Evolutionary conservation across 1,140 invertebrate species (phyloP), one percentile per base, ranked within the genome.

Genomic region (Samia ricini): DNA sequence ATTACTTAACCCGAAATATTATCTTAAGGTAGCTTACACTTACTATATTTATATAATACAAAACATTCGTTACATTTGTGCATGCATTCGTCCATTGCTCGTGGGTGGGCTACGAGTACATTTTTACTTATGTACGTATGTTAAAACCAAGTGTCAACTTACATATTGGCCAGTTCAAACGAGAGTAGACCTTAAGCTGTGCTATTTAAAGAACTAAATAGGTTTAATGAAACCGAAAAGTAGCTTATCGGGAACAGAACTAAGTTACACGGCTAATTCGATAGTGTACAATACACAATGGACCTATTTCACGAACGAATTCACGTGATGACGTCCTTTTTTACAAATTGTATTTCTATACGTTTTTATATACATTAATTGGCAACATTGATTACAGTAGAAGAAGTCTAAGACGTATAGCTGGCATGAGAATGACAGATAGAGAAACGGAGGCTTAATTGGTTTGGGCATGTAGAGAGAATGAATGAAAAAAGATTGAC

Each of bases 281-380:
- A 74, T 79, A 72, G 77, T 66, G 70, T 79, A 73, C 63, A 69
- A 71, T 58, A 56, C 73, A 88, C 85, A 88, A 88, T 88, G 80
- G 76, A 63, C 75, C 76, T 82, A 85, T 85, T 88, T 85, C 85
- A 88, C 81, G 85, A 79, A 57, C 77, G 76, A 73, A 74, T 83
- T 79, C 63, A 77, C 76, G 81, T 85, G 78, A 74, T 79, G 73
- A 66, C 76, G 68, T 69, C 71, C 73, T 74, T 71, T 61, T 72
- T 72, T 72, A 63, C 19, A 10, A 29, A 4, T 29, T 15, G 18
- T 20, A 26, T 26, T 24, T 20, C 18, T n/a, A 56, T 56, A 33
- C 15, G 19, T 49, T 26, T 52, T n/a, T 20, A 2, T 48, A 7
- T 52, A 52, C 20, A 52, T 52, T 8, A 4, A 42, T 22, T 59